Conservation (phyloP, 2,888 invertebrate genomes). For the Itoplectis maculator region DNA sequence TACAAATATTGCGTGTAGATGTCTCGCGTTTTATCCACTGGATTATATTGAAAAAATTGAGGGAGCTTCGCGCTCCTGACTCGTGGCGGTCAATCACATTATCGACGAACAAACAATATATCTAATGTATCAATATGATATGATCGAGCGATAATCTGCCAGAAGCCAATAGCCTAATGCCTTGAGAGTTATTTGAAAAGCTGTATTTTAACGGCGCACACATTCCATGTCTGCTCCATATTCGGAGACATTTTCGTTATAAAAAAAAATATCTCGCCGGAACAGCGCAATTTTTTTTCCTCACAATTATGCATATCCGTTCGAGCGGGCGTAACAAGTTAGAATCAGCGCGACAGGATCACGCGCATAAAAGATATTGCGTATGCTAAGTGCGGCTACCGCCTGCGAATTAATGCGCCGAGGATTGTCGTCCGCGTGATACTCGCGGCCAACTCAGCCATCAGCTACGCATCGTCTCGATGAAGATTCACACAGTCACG, state of each 20-base stretch:
- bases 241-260: too few relatives aligned
- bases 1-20: background rate
- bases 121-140: constrained; percentile 23
- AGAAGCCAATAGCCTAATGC: background rate
- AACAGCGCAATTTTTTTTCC: background rate
- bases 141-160: background rate
- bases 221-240: too few relatives aligned
- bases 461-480: background rate
- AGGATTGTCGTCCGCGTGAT: constrained; percentile 4
- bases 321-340: background rate
- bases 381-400: background rate
- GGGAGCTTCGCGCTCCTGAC: background rate
- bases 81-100: constrained; percentile 7
- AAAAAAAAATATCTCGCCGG: background rate
- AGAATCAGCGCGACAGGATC: constrained; percentile 4
- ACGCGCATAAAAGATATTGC: constrained; percentile 20
- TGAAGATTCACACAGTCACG: background rate
- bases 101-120: constrained; percentile 24
- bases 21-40: background rate
- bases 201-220: background rate
- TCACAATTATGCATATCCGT: background rate
- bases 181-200: background rate
- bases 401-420: constrained; percentile 4
- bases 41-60: constrained; percentile 1
- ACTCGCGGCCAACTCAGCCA: constrained; percentile 1